A percentile compares a stretch with the other conserved stretches of the same genome.
Evolutionary conservation across 1,140 invertebrate species (phyloP).

Genomic region (Marisa cornuarietis): DNA sequence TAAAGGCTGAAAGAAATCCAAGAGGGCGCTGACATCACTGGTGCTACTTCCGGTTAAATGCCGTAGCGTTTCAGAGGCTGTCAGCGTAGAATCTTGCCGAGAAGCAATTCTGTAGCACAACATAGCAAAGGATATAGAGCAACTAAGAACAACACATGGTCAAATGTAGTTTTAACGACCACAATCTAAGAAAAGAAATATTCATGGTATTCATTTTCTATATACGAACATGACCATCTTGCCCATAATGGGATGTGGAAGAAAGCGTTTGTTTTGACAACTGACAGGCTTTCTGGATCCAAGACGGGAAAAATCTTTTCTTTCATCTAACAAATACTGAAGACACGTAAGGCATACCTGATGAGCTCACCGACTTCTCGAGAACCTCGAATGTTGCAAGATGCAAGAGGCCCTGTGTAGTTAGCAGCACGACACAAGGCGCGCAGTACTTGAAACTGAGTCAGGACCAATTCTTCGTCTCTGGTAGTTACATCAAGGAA

Average conservation of each 20-base stretch:
- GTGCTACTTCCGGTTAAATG: slow-evolving; percentile 76
- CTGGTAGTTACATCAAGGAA: no score
- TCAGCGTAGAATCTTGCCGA: background rate
- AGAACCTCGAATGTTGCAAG: slow-evolving; percentile 88
- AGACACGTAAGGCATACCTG: slow-evolving; percentile 33
- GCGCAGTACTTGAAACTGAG: slow-evolving; percentile 92
- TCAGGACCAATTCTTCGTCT: slow-evolving; percentile 70
- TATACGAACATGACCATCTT: no score
- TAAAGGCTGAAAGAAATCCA: slow-evolving; percentile 68
- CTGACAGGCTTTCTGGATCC: no score
- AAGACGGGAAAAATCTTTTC: no score
- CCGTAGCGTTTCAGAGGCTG: background rate
- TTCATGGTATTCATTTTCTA: no score
- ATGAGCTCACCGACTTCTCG: slow-evolving; percentile 74
- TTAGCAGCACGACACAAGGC: slow-evolving; percentile 81
- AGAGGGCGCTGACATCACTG: slow-evolving; percentile 75
- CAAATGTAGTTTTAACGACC: no score
- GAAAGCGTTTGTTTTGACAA: no score
- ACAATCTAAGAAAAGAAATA: no score
- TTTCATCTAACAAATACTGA: no score
- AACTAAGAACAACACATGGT: no score
- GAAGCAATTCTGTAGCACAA: background rate
- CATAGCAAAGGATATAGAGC: no score
- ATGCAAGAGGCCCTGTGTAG: slow-evolving; percentile 81
- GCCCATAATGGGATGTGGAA: no score